Conservation (phyloP, 2,888 invertebrate genomes). For the Eupithecia dodoneata region DNA sequence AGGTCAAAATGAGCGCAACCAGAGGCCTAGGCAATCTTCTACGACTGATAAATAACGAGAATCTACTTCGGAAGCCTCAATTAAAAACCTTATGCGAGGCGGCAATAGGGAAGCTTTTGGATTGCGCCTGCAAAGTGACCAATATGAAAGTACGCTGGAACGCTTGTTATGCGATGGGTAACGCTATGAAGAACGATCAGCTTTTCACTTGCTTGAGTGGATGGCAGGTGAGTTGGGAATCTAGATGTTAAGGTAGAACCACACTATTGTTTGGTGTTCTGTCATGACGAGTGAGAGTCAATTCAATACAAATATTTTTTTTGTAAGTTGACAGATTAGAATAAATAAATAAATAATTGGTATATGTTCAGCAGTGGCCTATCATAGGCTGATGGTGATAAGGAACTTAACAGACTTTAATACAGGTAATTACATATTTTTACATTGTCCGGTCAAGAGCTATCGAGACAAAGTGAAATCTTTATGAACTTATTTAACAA, state of each 20-base stretch:
- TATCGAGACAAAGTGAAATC: too few species aligned
- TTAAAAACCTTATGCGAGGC: conserved; percentile 82
- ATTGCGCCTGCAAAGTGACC: conserved; percentile 87
- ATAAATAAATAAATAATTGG: too few species aligned
- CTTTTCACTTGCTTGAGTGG: conserved; percentile 74
- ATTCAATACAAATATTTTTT: too few species aligned
- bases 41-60: conserved; percentile 83
- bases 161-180: conserved; percentile 94
- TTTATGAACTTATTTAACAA: too few species aligned
- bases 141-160: conserved; percentile 97
- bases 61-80: conserved; percentile 73
- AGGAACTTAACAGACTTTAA: too few species aligned
- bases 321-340: too few species aligned
- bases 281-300: neutral
- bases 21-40: conserved; percentile 92
- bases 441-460: too few species aligned
- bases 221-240: conserved; percentile 78
- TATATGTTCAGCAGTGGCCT: too few species aligned
- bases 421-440: too few species aligned
- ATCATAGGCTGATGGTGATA: too few species aligned
- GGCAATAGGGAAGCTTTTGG: conserved; percentile 87
- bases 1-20: conserved; percentile 89
- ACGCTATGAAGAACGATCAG: conserved; percentile 87
- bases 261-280: neutral
- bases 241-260: neutral